phyloP scores from a whole-genome alignment of 1,140 invertebrate genomes.

The Agraylea sexmaculata region DNA sequence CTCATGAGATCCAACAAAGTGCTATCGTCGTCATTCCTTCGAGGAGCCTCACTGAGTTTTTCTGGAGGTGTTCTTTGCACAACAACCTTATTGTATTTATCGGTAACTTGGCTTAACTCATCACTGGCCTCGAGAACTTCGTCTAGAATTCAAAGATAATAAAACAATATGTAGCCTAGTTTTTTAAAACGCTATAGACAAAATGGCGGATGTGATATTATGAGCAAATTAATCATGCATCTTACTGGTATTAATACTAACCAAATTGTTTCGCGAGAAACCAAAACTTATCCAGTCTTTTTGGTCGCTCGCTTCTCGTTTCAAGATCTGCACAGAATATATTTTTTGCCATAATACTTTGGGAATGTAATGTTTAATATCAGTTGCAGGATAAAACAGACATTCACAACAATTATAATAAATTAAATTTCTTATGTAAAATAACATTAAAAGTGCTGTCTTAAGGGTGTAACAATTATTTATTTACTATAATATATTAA shows the following conservation, averaged over 20 bases:
- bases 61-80: constrained; percentile 28
- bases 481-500: too few relatives aligned
- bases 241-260: too few relatives aligned
- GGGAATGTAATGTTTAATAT: too few relatives aligned
- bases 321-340: constrained; percentile 12
- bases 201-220: too few relatives aligned
- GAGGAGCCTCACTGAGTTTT: constrained; percentile 10
- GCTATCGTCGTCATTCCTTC: constrained; percentile 13
- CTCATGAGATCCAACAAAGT: constrained; percentile 41
- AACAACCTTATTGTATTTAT: constrained; percentile 56
- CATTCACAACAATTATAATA: too few relatives aligned
- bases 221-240: too few relatives aligned
- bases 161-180: constrained; percentile 1
- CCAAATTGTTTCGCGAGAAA: constrained; percentile 16
- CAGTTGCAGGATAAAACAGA: too few relatives aligned
- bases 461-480: too few relatives aligned
- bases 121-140: constrained; percentile 72
- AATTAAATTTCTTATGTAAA: too few relatives aligned
- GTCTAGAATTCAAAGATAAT: constrained; percentile 37
- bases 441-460: too few relatives aligned
- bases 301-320: constrained; percentile 8
- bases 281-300: constrained; percentile 14
- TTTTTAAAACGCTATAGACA: constrained; percentile 1
- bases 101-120: constrained; percentile 61
- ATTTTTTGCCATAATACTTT: too few relatives aligned